Base-by-base conservation (phyloP, 2,113 vertebrate species). In the Aegithalos caudatus region DNA sequence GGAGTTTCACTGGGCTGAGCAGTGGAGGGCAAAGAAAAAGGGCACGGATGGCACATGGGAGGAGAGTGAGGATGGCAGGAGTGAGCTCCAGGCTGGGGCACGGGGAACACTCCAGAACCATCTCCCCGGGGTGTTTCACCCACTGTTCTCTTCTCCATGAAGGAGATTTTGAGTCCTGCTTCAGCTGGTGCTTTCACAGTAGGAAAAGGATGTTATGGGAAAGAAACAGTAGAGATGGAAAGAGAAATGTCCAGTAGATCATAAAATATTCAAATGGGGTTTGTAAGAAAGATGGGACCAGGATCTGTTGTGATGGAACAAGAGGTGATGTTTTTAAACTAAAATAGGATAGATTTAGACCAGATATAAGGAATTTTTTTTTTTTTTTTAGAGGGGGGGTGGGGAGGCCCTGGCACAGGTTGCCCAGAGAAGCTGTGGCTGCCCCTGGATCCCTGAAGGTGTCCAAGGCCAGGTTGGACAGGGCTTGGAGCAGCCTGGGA, bases 381-480 rank as follows among this genome's bases (percentile, higher is more conserved):
- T n/a, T n/a, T n/a, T n/a, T n/a, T n/a, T n/a, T n/a, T n/a, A n/a
- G n/a, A n/a, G n/a, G n/a, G n/a, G n/a, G n/a, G n/a, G n/a, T n/a
- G n/a, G n/a, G n/a, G n/a, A n/a, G n/a, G n/a, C n/a, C n/a, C n/a
- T n/a, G n/a, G n/a, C n/a, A 40, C 20, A 35, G 53, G 28, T 0
- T 82, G 9, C 6, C 24, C 45, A 54, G 12, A 48, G 62, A 27
- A 83, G 40, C 31, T 82, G 62, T 16, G 70, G 6, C 40, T 76
- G 38, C 21, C 3, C 17, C 40, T 38, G 69, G 29, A 35, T 61
- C 40, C 40, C 29, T 82, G 70, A 9, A 48, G 61, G 8, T 42
- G 35, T 23, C 5, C 62, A 27, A 69, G 47, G 8, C 29, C 29
- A 31, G 40, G 25, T 0, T 42, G 79, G 25, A 54, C 0, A 0